A percentile compares a stretch with the other conserved stretches of the same genome.
Conservation (phyloP, 2,113 vertebrate genomes). For the Crypturellus undulatus region DNA sequence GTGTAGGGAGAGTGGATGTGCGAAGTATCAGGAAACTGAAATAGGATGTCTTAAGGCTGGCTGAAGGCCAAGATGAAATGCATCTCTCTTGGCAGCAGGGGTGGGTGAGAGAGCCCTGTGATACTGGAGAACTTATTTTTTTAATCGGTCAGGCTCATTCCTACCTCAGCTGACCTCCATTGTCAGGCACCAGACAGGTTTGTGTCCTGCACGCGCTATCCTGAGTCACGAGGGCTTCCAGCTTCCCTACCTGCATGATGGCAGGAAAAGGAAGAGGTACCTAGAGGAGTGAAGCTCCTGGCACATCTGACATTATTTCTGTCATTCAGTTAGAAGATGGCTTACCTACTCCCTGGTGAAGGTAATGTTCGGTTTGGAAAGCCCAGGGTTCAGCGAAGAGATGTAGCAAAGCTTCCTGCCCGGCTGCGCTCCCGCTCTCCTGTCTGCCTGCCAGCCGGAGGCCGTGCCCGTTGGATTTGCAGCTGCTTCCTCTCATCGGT, state of each 20-base stretch:
- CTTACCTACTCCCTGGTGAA: fast-evolving
- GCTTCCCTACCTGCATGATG: fast-evolving
- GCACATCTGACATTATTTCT: fast-evolving
- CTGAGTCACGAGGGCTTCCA: fast-evolving
- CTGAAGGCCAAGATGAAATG: conserved; percentile 59
- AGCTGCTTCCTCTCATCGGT: background rate
- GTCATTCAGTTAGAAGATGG: fast-evolving
- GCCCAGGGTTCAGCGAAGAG: fast-evolving
- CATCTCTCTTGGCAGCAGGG: conserved; percentile 64
- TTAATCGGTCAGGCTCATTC: background rate
- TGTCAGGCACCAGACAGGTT: background rate
- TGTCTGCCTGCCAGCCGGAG: background rate
- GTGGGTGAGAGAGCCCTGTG: conserved; percentile 58
- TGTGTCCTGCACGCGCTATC: fast-evolving
- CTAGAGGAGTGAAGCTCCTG: fast-evolving
- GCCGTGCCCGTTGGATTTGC: background rate
- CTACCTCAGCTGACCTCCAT: conserved; percentile 30
- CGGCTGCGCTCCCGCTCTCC: no score
- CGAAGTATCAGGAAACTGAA: conserved; percentile 62
- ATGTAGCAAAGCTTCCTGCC: background rate
- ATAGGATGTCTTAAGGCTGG: conserved; percentile 58
- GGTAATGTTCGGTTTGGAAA: fast-evolving
- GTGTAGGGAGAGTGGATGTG: conserved; percentile 47
- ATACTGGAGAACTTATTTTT: conserved; percentile 57
- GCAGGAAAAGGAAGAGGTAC: background rate